A percentile compares a stretch with the other conserved stretches of the same genome.
phyloP scores from a whole-genome alignment of 2,113 vertebrate species.

The Gadus macrocephalus region DNA sequence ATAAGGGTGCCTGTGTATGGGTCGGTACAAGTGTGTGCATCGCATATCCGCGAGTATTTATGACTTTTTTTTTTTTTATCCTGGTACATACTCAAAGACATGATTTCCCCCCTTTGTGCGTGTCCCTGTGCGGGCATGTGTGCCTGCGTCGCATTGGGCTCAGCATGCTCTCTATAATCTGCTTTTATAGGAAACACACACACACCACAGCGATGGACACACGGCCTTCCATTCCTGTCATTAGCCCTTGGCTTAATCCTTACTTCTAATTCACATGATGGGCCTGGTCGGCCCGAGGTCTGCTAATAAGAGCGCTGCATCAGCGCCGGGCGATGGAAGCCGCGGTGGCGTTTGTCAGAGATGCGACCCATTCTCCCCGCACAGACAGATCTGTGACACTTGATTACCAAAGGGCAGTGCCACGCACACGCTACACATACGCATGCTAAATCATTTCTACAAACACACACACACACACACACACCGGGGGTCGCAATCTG shows the following conservation, averaged over 20 bases:
- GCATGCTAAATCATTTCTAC: neutral
- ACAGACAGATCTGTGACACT: slow-evolving; percentile 57
- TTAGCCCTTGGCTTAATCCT: slow-evolving; percentile 62
- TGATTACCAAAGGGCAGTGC: slow-evolving; percentile 64
- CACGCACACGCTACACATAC: slow-evolving; percentile 11
- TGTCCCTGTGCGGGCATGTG: slow-evolving; percentile 38
- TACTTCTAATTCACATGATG: slow-evolving; percentile 74
- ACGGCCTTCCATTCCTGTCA: slow-evolving; percentile 53
- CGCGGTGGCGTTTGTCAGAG: neutral
- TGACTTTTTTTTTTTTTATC: slow-evolving; percentile 32
- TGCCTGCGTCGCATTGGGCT: slow-evolving; percentile 21
- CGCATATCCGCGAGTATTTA: slow-evolving; percentile 43
- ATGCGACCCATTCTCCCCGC: slow-evolving; percentile 68
- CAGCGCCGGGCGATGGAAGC: slow-evolving; percentile 20
- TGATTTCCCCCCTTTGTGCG: slow-evolving; percentile 23
- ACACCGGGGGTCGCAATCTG: slow-evolving; percentile 50
- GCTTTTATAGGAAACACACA: slow-evolving; percentile 51
- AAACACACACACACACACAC: slow-evolving; percentile 17
- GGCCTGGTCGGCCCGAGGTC: slow-evolving; percentile 63
- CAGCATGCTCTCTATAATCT: slow-evolving; percentile 49
- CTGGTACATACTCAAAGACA: slow-evolving; percentile 31
- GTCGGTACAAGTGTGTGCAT: slow-evolving; percentile 23
- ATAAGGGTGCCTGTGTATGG: neutral
- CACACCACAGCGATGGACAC: slow-evolving; percentile 45
- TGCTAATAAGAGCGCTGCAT: slow-evolving; percentile 72